phyloP scores from a whole-genome alignment of 2,797 vertebrate species.

The Cichlasoma orientale region DNA sequence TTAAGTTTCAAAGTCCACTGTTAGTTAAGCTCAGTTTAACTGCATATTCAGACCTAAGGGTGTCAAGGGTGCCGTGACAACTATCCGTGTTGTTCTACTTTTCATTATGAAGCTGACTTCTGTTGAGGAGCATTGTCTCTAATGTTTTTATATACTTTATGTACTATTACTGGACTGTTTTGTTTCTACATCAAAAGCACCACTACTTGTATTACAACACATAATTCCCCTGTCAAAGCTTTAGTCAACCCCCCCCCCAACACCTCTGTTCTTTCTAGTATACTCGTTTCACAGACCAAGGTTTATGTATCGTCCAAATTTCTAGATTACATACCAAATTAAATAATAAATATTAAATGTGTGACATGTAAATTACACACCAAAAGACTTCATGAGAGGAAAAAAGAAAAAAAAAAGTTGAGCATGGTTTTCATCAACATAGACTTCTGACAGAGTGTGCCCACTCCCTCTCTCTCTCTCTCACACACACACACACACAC shows the following conservation, averaged over 20 bases:
- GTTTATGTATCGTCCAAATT: neutral
- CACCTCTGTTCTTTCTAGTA: no score
- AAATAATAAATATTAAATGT: neutral
- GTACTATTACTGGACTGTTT: neutral
- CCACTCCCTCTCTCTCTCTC: neutral
- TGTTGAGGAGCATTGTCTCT: neutral
- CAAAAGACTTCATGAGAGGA: neutral
- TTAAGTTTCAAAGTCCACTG: slow-evolving; percentile 1
- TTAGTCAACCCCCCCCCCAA: neutral
- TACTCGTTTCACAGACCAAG: neutral
- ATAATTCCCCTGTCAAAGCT: neutral
- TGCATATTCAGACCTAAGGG: neutral
- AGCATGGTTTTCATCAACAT: slow-evolving; percentile 25
- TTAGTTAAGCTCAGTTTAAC: slow-evolving; percentile 2
- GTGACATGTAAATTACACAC: neutral
- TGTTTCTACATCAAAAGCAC: neutral
- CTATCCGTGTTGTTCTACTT: neutral
- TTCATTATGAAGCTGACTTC: neutral
- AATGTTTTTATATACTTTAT: neutral
- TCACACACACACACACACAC: neutral
- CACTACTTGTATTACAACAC: neutral
- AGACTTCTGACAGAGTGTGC: slow-evolving; percentile 1
- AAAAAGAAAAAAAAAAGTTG: neutral
- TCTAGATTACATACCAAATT: neutral
- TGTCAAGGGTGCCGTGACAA: neutral